Conservation (phyloP, 2,797 vertebrate genomes). For the Xiphophorus birchmanni region DNA sequence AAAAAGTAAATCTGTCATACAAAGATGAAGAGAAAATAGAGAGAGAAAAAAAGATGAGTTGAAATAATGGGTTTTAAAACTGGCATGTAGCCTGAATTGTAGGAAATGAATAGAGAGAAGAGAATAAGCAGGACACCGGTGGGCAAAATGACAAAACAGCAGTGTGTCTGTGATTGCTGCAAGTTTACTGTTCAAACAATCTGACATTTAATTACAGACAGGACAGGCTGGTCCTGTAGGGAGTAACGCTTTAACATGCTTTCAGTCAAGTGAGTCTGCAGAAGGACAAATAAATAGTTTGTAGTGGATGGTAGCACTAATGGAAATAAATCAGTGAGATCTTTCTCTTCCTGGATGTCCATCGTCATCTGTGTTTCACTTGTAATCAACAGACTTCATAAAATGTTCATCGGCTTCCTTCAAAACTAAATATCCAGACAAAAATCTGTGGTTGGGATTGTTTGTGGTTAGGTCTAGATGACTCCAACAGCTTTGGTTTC, state of each 20-base stretch:
- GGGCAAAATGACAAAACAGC: neutral
- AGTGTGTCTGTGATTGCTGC: constrained; percentile 19
- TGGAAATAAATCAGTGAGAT: constrained; percentile 66
- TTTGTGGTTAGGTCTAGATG: neutral
- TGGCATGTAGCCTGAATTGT: constrained; percentile 21
- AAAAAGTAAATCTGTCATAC: neutral
- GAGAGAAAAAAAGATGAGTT: neutral
- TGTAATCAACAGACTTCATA: neutral
- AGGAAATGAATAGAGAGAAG: constrained; percentile 9
- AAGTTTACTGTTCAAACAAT: constrained; percentile 33
- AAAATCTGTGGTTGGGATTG: neutral
- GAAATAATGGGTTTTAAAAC: constrained; percentile 26
- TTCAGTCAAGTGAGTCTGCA: constrained; percentile 53
- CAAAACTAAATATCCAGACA: neutral
- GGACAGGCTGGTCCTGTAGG: constrained; percentile 28
- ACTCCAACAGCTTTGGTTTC: neutral
- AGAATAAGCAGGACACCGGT: neutral
- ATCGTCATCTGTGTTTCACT: constrained; percentile 15
- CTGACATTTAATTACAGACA: constrained; percentile 60
- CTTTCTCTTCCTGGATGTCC: constrained; percentile 51
- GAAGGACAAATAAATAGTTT: constrained; percentile 29
- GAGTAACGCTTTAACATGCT: constrained; percentile 31
- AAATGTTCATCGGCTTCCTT: neutral
- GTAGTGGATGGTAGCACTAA: constrained; percentile 50
- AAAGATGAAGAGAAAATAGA: neutral